A percentile compares a stretch with the other conserved stretches of the same genome.
Evolutionary conservation across 2,888 invertebrate genomes (phyloP).

Genomic region (Bugulina stolonifera): DNA sequence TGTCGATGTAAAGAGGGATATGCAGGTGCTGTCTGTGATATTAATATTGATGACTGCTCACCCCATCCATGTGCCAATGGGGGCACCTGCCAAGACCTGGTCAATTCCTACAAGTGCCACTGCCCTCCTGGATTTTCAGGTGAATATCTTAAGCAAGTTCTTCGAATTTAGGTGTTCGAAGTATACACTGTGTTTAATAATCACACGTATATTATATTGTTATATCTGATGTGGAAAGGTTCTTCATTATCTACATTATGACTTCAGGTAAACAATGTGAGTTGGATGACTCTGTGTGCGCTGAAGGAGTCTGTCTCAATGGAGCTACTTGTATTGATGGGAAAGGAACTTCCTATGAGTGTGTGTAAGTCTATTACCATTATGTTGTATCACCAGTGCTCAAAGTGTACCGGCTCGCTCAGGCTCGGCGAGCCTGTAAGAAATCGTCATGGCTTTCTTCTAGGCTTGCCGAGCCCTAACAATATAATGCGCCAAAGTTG

Average conservation of each 20-base stretch:
- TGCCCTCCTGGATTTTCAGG: conserved; percentile 42
- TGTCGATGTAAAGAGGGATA: conserved; percentile 42
- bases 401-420: no score
- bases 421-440: no score
- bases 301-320: conserved; percentile 53
- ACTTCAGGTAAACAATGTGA: conserved; percentile 70
- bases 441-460: no score
- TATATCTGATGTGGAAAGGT: no score
- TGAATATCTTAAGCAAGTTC: not conserved
- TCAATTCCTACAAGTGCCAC: conserved; percentile 60
- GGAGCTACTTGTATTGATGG: conserved; percentile 69
- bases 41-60: conserved; percentile 48
- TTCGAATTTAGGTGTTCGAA: not conserved
- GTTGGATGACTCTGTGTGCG: conserved; percentile 85
- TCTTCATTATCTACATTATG: no score
- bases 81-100: conserved; percentile 86
- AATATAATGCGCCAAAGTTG: no score
- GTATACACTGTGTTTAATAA: not conserved
- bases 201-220: no score
- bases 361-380: conserved; percentile 20
- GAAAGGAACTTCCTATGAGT: not conserved
- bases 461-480: no score
- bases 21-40: conserved; percentile 44
- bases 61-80: conserved; percentile 86
- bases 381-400: no score